Conservation (phyloP, 1,140 invertebrate species). For the Bemisia tabaci region DNA sequence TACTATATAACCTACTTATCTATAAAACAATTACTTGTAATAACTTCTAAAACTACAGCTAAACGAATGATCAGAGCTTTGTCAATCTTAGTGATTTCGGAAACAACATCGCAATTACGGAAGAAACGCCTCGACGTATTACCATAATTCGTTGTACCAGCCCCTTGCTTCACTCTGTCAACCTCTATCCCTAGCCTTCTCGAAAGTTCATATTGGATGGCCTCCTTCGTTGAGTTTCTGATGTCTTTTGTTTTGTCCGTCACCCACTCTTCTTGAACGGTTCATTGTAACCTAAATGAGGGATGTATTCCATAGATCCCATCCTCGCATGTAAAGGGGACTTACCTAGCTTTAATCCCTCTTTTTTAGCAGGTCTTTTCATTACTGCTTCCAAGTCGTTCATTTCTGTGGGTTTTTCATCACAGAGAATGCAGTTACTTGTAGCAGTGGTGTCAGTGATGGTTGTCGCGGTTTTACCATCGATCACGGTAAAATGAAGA, state of each 20-base stretch:
- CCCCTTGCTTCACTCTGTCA: conserved; percentile 19
- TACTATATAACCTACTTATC: no score
- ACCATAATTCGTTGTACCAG: conserved; percentile 27
- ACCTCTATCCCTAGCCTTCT: conserved; percentile 16
- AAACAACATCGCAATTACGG: conserved; percentile 21
- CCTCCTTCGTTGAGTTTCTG: conserved; percentile 11
- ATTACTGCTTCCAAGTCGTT: conserved; percentile 11
- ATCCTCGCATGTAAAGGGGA: conserved; percentile 13
- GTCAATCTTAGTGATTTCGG: conserved; percentile 28
- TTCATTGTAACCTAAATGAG: conserved; percentile 10
- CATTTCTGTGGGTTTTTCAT: conserved; percentile 12
- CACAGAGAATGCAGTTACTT: conserved; percentile 16
- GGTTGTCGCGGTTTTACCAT: conserved; percentile 16
- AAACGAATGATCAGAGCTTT: conserved; percentile 26
- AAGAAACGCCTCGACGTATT: conserved; percentile 30
- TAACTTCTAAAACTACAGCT: conserved; percentile 23
- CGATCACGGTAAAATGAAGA: conserved; percentile 17
- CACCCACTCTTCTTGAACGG: conserved; percentile 4
- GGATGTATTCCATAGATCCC: conserved; percentile 11
- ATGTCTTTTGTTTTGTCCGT: conserved; percentile 12
- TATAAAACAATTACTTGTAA: conserved; percentile 23
- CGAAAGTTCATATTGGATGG: conserved; percentile 12
- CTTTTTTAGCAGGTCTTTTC: background rate
- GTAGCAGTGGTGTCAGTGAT: conserved; percentile 11
- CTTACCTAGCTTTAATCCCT: conserved; percentile 12